Evolutionary conservation across 2,797 vertebrate species (phyloP).

Genomic region (Siniperca undulata): DNA sequence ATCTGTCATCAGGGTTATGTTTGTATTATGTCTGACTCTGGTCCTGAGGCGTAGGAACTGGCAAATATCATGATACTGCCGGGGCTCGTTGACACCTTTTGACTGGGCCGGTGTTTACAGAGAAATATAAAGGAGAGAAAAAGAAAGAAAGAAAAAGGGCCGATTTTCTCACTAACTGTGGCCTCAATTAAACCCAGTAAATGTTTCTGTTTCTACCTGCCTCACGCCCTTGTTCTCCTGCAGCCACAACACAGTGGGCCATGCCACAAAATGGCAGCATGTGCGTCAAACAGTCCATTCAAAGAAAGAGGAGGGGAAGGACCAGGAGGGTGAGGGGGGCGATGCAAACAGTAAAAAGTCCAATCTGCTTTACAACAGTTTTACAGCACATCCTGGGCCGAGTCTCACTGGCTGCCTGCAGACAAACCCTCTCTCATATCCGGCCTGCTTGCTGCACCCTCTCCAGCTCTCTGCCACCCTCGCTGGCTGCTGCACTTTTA

Average conservation of each 20-base stretch:
- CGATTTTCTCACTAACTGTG: background rate
- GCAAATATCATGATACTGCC: constrained; percentile 32
- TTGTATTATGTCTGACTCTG: constrained; percentile 71
- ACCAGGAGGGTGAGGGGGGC: background rate
- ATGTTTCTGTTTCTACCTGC: constrained; percentile 39
- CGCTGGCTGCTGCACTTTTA: constrained; percentile 64
- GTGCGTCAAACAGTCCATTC: constrained; percentile 60
- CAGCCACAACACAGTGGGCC: background rate
- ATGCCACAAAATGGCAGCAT: constrained; percentile 65
- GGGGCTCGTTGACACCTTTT: constrained; percentile 30
- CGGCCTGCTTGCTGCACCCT: constrained; percentile 42
- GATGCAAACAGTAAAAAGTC: constrained; percentile 64
- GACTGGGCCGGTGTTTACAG: constrained; percentile 38
- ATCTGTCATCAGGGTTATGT: constrained; percentile 63
- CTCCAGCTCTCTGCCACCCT: constrained; percentile 47
- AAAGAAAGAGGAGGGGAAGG: constrained; percentile 11
- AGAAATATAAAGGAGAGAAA: constrained; percentile 10
- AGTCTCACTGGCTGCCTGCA: constrained; percentile 54
- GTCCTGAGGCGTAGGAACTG: constrained; percentile 26
- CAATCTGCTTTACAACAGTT: constrained; percentile 67
- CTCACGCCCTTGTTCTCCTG: constrained; percentile 4
- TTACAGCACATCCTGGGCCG: constrained; percentile 63
- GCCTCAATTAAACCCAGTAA: constrained; percentile 21
- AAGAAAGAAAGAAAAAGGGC: background rate
- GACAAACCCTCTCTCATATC: constrained; percentile 46